Base-by-base conservation (phyloP, 2,888 invertebrate genomes). In the Phlogophora meticulosa region DNA sequence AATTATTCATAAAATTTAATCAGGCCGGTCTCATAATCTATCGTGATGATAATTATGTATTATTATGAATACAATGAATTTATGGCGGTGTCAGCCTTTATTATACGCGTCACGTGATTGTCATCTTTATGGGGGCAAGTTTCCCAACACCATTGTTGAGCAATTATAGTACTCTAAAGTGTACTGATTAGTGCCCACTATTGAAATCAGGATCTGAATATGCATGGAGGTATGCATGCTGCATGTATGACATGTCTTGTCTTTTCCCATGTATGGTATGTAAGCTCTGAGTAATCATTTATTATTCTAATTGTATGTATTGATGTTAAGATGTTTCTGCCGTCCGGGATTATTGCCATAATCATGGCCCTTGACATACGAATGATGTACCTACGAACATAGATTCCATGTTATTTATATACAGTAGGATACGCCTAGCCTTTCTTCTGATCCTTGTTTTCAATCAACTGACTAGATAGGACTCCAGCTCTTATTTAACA, bases 1-100 rank as follows among this genome's bases (percentile, higher is more conserved):
- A 91, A 92, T 94, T 92, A 93, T 94, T 93, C 92, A 92, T 93
- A 93, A 94, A 93, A 91, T 92, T 91, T 91, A 92, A 93, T 93
- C 91, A 93, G 85, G 85, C 82, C 87, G 85, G 87, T 88, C 88
- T 91, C 88, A 91, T 92, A 92, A 92, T 91, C 90, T 90, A 89
- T 84, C 82, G 86, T 75, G 85, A 87, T 89, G 88, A 91, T 90
- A 90, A 92, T 93, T 92, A 90, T 84, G 78, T 84, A 81, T 82
- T 84, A 83, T 89, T 88, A 88, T 84, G 86, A 87, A 83, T 82
- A 84, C 83, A 79, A 80, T 86, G 82, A 83, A 81, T 81, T 79
- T 75, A 72, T 79, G 76, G 66, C 34, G 36, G 48, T 64, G 76
- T 63, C 60, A 61, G 57, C 42, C 62, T 74, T 73, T 78, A 79